Evolutionary conservation across 2,888 invertebrate species (phyloP).

Genomic region (Melinaea marsaeus): DNA sequence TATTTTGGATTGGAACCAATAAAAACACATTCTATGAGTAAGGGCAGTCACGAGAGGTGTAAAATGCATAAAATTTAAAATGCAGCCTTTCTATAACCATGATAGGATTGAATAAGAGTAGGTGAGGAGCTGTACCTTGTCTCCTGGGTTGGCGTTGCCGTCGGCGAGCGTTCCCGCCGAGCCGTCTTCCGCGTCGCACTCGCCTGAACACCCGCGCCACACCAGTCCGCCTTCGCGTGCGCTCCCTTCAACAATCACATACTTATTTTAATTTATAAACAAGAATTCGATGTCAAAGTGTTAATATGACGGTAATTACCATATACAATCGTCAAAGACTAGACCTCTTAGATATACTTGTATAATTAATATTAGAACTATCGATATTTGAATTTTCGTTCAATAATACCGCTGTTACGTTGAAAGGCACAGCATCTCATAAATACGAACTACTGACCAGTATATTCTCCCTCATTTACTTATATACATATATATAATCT

Average conservation of each 20-base stretch:
- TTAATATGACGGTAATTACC: background rate
- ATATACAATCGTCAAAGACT: background rate
- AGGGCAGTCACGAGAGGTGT: too few relatives aligned
- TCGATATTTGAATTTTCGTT: too few relatives aligned
- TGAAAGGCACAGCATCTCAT: too few relatives aligned
- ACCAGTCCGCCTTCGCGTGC: constrained; percentile 77
- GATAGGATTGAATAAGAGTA: background rate
- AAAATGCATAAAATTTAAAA: too few relatives aligned
- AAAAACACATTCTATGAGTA: too few relatives aligned
- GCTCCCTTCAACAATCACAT: constrained; percentile 52
- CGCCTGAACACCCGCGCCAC: constrained; percentile 77
- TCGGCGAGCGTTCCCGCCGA: constrained; percentile 75
- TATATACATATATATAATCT: too few relatives aligned
- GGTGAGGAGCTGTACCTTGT: constrained; percentile 66
- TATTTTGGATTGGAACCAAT: too few relatives aligned
- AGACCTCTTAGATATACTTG: background rate
- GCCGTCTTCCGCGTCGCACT: constrained; percentile 75
- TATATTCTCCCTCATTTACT: too few relatives aligned
- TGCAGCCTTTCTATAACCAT: background rate
- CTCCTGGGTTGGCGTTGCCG: constrained; percentile 80
- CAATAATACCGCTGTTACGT: too few relatives aligned
- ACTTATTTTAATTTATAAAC: background rate
- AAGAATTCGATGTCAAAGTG: background rate
- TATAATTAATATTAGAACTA: too few relatives aligned
- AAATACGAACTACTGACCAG: too few relatives aligned